Base-by-base conservation (phyloP, 2,113 vertebrate species). In the Ophthalmolycus amberensis region DNA sequence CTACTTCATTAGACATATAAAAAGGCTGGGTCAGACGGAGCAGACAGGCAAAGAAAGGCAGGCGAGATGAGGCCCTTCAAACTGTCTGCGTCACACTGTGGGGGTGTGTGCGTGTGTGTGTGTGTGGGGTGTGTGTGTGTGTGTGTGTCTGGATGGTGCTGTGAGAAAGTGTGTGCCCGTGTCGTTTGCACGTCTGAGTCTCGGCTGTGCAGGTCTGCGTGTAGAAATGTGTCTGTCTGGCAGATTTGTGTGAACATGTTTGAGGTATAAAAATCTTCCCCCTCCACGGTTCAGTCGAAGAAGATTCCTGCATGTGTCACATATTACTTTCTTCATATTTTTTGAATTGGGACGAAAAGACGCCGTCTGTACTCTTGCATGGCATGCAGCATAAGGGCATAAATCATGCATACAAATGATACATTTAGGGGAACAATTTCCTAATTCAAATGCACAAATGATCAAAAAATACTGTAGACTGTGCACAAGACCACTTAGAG, bases 1-100 rank as follows among this genome's bases (percentile, higher is more conserved):
- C 93, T 93, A 79, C 94, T 95, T 94, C 93, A 95, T 95, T 93
- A 94, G 89, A 94, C 82, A 54, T 85, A 84, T 91, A 91, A 91
- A 94, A 84, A 88, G 93, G 75, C 84, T 64, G 91, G 93, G 93
- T 91, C 93, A 93, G 88, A 87, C 80, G 10, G 88, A 90, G 89
- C 91, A 93, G 94, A 94, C 93, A 93, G 87, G 60, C 83, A 84
- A 91, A 94, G 92, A 94, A 94, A 93, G 88, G 86, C 91, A 29
- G 92, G 86, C 77, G 88, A 89, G 91, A 93, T 94, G 92, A 93
- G 91, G 93, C 91, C 91, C 94, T 95, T 92, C 92, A 93, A 86
- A 89, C 85, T 86, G 92, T 92, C 92, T 92, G 92, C 79, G 65
- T 90, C 83, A 89, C 89, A 80, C 85, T 85, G 87, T 84, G 90